These are phyloP conservation scores for Geotrypetes seraphini DNA, from an alignment of 2,797 vertebrate genomes.

Conservation along the genomic window DNA sequence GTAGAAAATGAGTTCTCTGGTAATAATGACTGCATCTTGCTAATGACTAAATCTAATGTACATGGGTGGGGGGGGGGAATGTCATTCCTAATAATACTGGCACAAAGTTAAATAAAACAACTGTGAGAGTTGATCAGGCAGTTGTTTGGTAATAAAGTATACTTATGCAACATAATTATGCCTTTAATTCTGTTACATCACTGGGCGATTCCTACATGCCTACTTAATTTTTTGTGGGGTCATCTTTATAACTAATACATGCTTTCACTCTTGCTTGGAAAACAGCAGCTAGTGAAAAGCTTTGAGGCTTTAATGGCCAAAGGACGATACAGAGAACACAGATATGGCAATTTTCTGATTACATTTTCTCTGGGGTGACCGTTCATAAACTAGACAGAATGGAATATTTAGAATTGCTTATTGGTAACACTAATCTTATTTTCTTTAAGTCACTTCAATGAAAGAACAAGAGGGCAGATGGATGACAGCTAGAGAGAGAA, in stretches of 20 bases:
- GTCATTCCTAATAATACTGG: slow-evolving; percentile 67
- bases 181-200: slow-evolving; percentile 66
- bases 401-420: no score
- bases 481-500: no score
- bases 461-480: no score
- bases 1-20: slow-evolving; percentile 56
- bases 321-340: no score
- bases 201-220: slow-evolving; percentile 62
- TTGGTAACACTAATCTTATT: no score
- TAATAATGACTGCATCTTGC: slow-evolving; percentile 61
- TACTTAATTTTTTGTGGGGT: slow-evolving; percentile 49
- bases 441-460: no score
- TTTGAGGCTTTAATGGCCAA: slow-evolving; percentile 41
- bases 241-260: slow-evolving; percentile 53
- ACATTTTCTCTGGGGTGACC: no score
- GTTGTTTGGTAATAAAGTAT: slow-evolving; percentile 64
- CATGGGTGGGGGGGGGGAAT: slow-evolving; percentile 58
- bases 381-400: no score
- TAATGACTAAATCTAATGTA: slow-evolving; percentile 61
- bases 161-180: slow-evolving; percentile 64
- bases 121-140: slow-evolving; percentile 58
- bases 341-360: no score
- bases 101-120: slow-evolving; percentile 65
- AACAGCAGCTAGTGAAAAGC: slow-evolving; percentile 30
- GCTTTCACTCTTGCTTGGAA: slow-evolving; percentile 30